A percentile compares a stretch with the other conserved stretches of the same genome.
Conservation (phyloP, 1,140 invertebrate genomes). For the Brachionus asplanchnoidis region DNA sequence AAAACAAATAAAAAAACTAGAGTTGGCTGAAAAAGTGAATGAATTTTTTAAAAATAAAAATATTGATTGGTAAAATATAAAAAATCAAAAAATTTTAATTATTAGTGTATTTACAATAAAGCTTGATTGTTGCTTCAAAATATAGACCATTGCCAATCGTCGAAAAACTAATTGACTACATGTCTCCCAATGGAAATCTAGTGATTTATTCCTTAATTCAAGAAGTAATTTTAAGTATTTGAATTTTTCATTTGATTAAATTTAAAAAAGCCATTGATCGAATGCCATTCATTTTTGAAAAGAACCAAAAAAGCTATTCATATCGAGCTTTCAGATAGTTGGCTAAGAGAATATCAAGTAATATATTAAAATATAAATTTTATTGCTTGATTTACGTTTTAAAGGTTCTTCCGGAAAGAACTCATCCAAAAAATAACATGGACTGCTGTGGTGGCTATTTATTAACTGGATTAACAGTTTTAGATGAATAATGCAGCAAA, state of each 20-base stretch:
- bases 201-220: constrained; percentile 73
- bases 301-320: constrained; percentile 65
- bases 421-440: constrained; percentile 75
- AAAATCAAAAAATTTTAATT: neutral
- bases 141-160: constrained; percentile 77
- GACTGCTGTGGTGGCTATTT: constrained; percentile 70
- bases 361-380: neutral
- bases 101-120: constrained; percentile 41
- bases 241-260: neutral
- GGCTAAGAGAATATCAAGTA: constrained; percentile 77
- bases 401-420: constrained; percentile 69
- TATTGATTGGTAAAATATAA: constrained; percentile 62
- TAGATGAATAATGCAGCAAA: neutral
- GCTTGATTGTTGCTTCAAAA: constrained; percentile 71
- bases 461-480: constrained; percentile 63
- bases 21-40: constrained; percentile 43
- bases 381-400: constrained; percentile 28
- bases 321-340: constrained; percentile 74
- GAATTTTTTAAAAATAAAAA: constrained; percentile 53
- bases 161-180: constrained; percentile 67
- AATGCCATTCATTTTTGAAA: constrained; percentile 72
- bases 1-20: constrained; percentile 44
- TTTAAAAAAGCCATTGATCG: constrained; percentile 64
- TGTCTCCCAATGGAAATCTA: constrained; percentile 73
- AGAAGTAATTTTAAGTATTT: constrained; percentile 59